Conservation (phyloP, 2,797 vertebrate genomes). For the Schizothorax lantsangensis region DNA sequence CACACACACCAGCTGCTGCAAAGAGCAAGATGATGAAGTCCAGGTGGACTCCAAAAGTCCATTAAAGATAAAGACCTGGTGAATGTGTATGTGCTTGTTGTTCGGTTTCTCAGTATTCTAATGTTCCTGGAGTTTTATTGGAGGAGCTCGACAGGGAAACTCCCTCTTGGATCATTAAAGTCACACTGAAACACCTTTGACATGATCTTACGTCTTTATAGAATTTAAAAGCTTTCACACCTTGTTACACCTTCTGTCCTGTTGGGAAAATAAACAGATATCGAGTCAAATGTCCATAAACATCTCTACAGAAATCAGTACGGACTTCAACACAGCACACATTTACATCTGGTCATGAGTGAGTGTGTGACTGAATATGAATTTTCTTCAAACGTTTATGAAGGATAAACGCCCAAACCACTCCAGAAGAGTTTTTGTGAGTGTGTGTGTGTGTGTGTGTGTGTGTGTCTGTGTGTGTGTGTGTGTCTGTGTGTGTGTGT, state of each 20-base stretch:
- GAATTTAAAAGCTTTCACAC: conserved; percentile 64
- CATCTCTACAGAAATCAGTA: background rate
- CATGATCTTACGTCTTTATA: conserved; percentile 61
- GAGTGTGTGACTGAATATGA: conserved; percentile 51
- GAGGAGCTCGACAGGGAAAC: conserved; percentile 45
- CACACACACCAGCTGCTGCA: conserved; percentile 50
- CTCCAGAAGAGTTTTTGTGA: conserved; percentile 42
- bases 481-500: conserved; percentile 4
- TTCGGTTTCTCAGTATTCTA: conserved; percentile 37
- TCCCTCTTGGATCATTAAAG: conserved; percentile 65
- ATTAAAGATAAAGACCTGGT: conserved; percentile 57
- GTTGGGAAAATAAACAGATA: conserved; percentile 22
- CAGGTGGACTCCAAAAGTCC: conserved; percentile 73
- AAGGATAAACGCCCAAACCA: conserved; percentile 29
- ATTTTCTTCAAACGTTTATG: conserved; percentile 66
- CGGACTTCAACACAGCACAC: background rate
- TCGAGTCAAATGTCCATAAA: conserved; percentile 39
- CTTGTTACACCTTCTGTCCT: conserved; percentile 48
- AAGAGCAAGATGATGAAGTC: conserved; percentile 74
- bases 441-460: conserved; percentile 17
- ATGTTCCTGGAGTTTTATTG: conserved; percentile 60
- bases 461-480: conserved; percentile 6
- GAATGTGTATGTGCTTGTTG: conserved; percentile 27
- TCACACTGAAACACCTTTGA: conserved; percentile 56
- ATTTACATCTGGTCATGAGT: background rate